Percentiles rank a stretch among this genome's conserved stretches.
Conservation (phyloP, 2,888 invertebrate genomes). For the Ennomos quercinarius region DNA sequence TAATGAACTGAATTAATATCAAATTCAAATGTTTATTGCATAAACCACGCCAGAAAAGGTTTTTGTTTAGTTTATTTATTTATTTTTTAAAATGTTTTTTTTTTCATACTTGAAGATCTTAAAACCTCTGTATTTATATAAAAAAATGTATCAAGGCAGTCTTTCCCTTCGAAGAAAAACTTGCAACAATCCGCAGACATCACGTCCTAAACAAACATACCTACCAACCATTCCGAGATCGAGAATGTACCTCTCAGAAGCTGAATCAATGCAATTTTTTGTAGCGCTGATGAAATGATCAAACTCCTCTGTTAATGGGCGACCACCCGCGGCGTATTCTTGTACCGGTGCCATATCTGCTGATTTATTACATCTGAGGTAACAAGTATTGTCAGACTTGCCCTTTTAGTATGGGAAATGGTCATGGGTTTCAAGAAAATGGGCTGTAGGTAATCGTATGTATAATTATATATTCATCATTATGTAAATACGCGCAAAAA, state of each 20-base stretch:
- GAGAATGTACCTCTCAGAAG: constrained; percentile 23
- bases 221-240: constrained; percentile 6
- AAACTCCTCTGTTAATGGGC: constrained; percentile 30
- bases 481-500: too few relatives aligned
- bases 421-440: constrained; percentile 15
- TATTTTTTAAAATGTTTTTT: too few relatives aligned
- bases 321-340: constrained; percentile 39
- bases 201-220: background rate
- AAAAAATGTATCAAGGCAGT: too few relatives aligned
- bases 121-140: too few relatives aligned
- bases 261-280: constrained; percentile 34
- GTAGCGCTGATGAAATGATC: constrained; percentile 32
- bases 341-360: constrained; percentile 36
- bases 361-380: constrained; percentile 36
- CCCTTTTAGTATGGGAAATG: constrained; percentile 21
- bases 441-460: background rate
- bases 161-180: too few relatives aligned
- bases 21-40: too few relatives aligned
- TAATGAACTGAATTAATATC: too few relatives aligned
- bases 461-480: too few relatives aligned
- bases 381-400: constrained; percentile 25
- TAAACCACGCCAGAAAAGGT: too few relatives aligned
- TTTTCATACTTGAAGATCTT: too few relatives aligned
- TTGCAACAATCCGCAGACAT: background rate
- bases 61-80: too few relatives aligned